phyloP scores from a whole-genome alignment of 1,140 invertebrate genomes.

The Zaprionus kolodkinae region DNA sequence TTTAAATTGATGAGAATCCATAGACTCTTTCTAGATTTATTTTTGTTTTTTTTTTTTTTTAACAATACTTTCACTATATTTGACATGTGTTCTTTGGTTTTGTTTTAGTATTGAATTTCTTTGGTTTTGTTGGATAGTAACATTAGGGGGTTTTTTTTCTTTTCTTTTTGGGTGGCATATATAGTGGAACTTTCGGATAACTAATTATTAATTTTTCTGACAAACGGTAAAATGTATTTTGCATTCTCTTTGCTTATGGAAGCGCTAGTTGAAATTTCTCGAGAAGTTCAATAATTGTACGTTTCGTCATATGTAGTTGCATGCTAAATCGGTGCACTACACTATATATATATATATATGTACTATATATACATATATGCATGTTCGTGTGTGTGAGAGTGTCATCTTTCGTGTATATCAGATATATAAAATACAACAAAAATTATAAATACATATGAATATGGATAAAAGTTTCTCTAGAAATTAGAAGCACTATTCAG shows the following conservation, averaged over 20 bases:
- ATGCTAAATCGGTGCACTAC: slow-evolving; percentile 28
- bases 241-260: slow-evolving; percentile 52
- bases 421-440: slow-evolving; percentile 16
- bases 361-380: slow-evolving; percentile 5
- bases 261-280: slow-evolving; percentile 66
- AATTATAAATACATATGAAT: slow-evolving; percentile 1
- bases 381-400: neutral
- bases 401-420: neutral
- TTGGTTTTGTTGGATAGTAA: neutral
- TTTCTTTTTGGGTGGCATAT: neutral
- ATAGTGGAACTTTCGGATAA: slow-evolving; percentile 32
- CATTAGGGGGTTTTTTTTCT: neutral
- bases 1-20: slow-evolving; percentile 38
- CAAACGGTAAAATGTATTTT: slow-evolving; percentile 26
- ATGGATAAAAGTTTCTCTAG: neutral
- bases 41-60: neutral
- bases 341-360: slow-evolving; percentile 13
- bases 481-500: slow-evolving; percentile 6
- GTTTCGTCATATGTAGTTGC: slow-evolving; percentile 48
- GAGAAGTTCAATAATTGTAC: slow-evolving; percentile 70
- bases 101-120: neutral
- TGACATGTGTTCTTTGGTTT: slow-evolving; percentile 14
- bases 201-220: slow-evolving; percentile 14
- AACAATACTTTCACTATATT: slow-evolving; percentile 14
- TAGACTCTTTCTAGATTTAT: slow-evolving; percentile 27